Conservation (phyloP, 2,797 vertebrate genomes). For the Oreonectes daqikongensis region DNA sequence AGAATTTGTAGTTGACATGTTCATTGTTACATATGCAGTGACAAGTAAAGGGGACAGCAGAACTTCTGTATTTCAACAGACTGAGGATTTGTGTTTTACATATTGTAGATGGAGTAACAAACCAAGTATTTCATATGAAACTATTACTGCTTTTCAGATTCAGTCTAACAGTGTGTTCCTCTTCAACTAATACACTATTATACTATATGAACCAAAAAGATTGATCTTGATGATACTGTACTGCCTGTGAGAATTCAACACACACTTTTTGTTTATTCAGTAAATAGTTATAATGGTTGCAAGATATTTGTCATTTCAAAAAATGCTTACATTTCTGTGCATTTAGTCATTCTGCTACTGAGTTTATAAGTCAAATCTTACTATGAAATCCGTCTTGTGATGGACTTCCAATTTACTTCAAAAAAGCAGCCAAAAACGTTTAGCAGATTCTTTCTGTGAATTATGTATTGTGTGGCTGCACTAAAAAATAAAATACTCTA, state of each 20-base stretch:
- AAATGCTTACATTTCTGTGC: neutral
- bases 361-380: neutral
- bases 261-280: neutral
- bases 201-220: neutral
- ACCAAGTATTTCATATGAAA: neutral
- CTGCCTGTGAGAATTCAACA: neutral
- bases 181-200: neutral
- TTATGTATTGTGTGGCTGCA: neutral
- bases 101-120: neutral
- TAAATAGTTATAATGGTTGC: neutral
- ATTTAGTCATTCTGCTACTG: neutral
- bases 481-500: neutral
- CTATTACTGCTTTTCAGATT: neutral
- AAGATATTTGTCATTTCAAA: neutral
- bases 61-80: neutral
- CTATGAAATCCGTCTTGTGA: neutral
- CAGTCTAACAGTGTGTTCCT: neutral
- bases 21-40: neutral
- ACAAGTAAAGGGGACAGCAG: neutral
- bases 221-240: neutral
- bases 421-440: neutral
- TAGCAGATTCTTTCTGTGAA: neutral
- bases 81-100: neutral
- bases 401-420: neutral
- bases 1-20: conserved; percentile 79